Conservation (phyloP, 1,140 invertebrate species). For the Pantala flavescens region DNA sequence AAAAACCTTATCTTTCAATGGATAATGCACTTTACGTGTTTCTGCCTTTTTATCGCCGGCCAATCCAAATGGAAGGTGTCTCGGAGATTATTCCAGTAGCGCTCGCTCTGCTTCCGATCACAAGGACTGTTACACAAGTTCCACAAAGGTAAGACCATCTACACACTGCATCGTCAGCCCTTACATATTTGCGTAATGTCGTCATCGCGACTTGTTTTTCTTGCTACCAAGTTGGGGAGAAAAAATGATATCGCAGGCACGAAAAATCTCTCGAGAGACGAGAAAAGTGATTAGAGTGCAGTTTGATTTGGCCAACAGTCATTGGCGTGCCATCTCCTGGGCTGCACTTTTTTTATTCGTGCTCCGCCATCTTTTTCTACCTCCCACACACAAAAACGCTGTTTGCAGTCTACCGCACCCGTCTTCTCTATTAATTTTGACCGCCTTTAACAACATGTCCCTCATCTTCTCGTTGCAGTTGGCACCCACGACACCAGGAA, state of each 20-base stretch:
- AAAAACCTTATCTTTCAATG: too few species aligned
- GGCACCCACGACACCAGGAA: background rate
- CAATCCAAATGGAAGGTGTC: background rate
- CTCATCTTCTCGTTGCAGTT: background rate
- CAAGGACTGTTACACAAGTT: background rate
- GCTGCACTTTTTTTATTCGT: background rate
- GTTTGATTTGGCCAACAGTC: background rate
- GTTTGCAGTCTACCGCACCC: background rate
- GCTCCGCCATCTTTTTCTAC: background rate
- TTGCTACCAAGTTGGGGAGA: background rate
- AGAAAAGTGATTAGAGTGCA: conserved; percentile 6
- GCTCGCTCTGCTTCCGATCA: background rate
- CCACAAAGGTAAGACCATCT: background rate
- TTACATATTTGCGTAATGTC: background rate
- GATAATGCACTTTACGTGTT: too few species aligned
- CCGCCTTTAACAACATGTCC: background rate
- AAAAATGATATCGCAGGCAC: conserved; percentile 1
- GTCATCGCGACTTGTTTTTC: background rate
- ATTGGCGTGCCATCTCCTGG: background rate
- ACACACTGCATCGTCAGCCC: background rate
- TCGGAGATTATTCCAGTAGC: background rate
- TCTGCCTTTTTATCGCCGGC: too few species aligned
- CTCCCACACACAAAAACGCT: background rate
- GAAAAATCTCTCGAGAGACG: background rate
- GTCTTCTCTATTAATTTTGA: background rate